Conservation (phyloP, 2,888 invertebrate genomes). For the Trichacis sp. region DNA sequence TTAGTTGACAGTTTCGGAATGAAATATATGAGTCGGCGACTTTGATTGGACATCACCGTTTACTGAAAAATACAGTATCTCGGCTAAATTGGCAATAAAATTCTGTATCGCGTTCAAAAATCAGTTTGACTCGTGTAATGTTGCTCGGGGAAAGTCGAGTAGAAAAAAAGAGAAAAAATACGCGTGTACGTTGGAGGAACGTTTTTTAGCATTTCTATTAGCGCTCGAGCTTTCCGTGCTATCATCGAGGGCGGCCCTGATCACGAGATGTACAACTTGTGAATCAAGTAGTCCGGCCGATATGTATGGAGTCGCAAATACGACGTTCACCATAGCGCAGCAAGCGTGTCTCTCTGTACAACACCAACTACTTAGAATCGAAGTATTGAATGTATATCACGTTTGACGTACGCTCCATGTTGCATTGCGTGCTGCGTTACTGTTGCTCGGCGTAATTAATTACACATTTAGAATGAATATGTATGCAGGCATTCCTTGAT, state of each 20-base stretch:
- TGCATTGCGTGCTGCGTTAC: constrained; percentile 26
- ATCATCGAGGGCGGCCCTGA: constrained; percentile 11
- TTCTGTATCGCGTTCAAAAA: too few relatives aligned
- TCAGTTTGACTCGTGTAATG: too few relatives aligned
- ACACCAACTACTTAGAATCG: constrained; percentile 41
- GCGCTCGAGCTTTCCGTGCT: background rate
- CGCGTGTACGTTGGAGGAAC: too few relatives aligned
- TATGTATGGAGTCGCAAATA: constrained; percentile 4
- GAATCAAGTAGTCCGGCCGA: constrained; percentile 20
- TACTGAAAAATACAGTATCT: too few relatives aligned
- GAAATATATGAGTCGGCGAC: too few relatives aligned
- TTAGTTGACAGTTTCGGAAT: too few relatives aligned
- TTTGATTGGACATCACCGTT: too few relatives aligned
- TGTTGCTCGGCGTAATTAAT: constrained; percentile 31
- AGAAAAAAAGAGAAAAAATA: too few relatives aligned
- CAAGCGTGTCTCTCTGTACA: constrained; percentile 20
- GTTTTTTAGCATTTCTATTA: background rate
- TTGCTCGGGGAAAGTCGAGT: too few relatives aligned
- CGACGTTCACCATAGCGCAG: constrained; percentile 9
- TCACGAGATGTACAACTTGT: constrained; percentile 17
- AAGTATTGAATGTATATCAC: constrained; percentile 48
- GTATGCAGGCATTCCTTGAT: constrained; percentile 14
- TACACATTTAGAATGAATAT: constrained; percentile 30
- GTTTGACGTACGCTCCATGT: constrained; percentile 47
- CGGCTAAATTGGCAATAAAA: too few relatives aligned